Evolutionary conservation across 2,113 vertebrate genomes (phyloP), one percentile per base, ranked within the genome.

Genomic region (Pagrus major): DNA sequence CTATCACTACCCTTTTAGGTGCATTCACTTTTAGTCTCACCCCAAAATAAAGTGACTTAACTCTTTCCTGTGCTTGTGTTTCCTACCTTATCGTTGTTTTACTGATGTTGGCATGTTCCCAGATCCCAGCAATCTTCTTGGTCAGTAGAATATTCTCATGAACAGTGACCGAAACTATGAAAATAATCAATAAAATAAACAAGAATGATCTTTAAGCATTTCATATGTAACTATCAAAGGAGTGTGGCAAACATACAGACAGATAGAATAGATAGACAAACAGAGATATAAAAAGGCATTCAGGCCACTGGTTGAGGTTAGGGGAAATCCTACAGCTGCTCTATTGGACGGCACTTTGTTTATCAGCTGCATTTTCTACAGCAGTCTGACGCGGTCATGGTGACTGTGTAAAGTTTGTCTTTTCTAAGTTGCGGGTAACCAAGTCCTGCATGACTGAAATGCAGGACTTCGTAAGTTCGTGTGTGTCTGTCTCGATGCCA

Each of bases 401-500:
- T 84, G 88, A 90, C 87, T 84, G 83, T 81, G 85, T 90, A 89
- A 90, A 92, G 89, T 93, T 92, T 78, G 87, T 83, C 88, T 91
- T 85, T 80, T 82, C 78, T 75, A 59, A 87, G 77, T 79, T 69
- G 80, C n/a, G 88, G 85, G 75, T 84, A 83, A 90, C 77, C 76
- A 21, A 71, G 84, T 69, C 77, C 41, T 61, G 33, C 66, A 56
- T 42, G 56, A 65, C 60, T 83, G 78, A 27, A 29, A 58, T 51
- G 68, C 81, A 41, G 55, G 68, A 37, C 31, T 39, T 83, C n/a
- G n/a, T 77, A 51, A 74, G 73, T 75, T 60, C 68, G 46, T 77
- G 72, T 70, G 70, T 63, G 83, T 83, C 63, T 83, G 73, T 76
- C 71, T 66, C n/a, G 4, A 54, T 76, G 73, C 58, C 41, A 47